phyloP scores from a whole-genome alignment of 2,888 invertebrate species.

The Aporophyla nigra region DNA sequence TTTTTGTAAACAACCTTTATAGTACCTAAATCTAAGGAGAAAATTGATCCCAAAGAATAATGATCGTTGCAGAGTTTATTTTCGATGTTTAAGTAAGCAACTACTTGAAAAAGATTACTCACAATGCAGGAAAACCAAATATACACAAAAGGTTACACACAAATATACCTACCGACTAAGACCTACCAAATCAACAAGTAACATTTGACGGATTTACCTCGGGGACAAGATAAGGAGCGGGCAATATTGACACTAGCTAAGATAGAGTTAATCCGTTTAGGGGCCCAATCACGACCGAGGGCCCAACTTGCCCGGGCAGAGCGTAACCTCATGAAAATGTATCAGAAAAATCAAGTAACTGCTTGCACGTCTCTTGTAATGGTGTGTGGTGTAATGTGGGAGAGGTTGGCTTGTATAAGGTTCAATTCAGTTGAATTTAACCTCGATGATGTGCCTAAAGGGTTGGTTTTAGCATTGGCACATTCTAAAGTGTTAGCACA shows the following conservation, averaged over 20 bases:
- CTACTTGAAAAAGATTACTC: background rate
- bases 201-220: slow-evolving; percentile 49
- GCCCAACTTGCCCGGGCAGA: slow-evolving; percentile 74
- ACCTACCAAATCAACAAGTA: slow-evolving; percentile 59
- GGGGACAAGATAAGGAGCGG: slow-evolving; percentile 46
- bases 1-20: too few species aligned
- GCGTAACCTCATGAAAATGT: slow-evolving; percentile 89
- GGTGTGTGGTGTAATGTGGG: slow-evolving; percentile 73
- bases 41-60: background rate
- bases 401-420: slow-evolving; percentile 28
- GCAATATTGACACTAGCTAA: slow-evolving; percentile 66
- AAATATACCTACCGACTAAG: background rate
- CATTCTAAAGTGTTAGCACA: background rate
- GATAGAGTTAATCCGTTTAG: slow-evolving; percentile 84
- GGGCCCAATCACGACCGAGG: slow-evolving; percentile 78
- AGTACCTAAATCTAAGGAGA: background rate
- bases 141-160: slow-evolving; percentile 4
- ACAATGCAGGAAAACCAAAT: background rate
- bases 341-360: slow-evolving; percentile 90
- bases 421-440: background rate
- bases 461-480: too few species aligned
- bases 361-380: slow-evolving; percentile 75
- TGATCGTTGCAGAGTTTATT: background rate
- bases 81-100: background rate
- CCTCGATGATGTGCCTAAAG: background rate